Evolutionary conservation across 2,113 vertebrate genomes (phyloP).

Genomic region (Tetrao urogallus): DNA sequence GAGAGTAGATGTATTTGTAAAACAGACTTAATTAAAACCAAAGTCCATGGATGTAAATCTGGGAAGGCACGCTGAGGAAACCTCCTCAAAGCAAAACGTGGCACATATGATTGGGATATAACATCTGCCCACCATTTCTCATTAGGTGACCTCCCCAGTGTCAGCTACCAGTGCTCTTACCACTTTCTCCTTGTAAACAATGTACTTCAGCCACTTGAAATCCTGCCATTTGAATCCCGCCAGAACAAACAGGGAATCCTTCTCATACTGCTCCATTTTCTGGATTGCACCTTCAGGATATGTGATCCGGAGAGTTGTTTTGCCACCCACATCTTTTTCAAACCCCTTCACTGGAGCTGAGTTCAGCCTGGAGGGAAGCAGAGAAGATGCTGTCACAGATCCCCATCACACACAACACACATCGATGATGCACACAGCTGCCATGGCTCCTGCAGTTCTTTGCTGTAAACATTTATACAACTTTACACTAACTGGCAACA

Average conservation of each 20-base stretch:
- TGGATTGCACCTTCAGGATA: conserved; percentile 98
- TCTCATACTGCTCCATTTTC: conserved; percentile 91
- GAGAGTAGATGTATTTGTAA: not conserved
- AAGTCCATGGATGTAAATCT: not conserved
- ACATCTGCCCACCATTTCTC: not conserved
- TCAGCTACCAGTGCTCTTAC: conserved; percentile 77
- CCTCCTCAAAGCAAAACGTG: not conserved
- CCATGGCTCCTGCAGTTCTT: not conserved
- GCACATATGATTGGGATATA: not conserved
- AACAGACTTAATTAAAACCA: not conserved
- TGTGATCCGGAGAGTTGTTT: conserved; percentile 96
- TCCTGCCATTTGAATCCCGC: conserved; percentile 97
- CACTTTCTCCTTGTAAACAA: conserved; percentile 96
- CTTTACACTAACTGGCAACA: not conserved
- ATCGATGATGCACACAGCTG: not conserved
- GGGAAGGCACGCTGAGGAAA: not conserved
- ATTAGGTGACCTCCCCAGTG: not conserved
- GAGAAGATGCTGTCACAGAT: conserved; percentile 18
- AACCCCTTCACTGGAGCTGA: conserved; percentile 92
- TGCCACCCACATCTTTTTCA: conserved; percentile 92
- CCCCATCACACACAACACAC: not conserved
- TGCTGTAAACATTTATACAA: not conserved
- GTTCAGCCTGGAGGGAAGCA: conserved; percentile 86
- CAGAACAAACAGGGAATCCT: conserved; percentile 93
- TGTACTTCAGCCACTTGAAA: conserved; percentile 96